Conservation (phyloP, 2,113 vertebrate genomes). For the Polyodon spathula region DNA sequence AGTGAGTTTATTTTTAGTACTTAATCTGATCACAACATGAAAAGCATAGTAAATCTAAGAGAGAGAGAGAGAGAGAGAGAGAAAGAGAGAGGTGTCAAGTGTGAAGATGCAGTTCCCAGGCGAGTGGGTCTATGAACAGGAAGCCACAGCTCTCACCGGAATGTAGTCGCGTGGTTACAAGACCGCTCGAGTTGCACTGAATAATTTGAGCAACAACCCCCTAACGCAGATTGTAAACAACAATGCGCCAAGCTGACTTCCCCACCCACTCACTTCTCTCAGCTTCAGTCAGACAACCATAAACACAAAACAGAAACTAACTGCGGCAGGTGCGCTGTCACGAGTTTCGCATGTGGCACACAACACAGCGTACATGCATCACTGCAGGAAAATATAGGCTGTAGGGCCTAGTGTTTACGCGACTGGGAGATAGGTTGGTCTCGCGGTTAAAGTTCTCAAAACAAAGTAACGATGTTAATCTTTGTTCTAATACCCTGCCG, state of each 20-base stretch:
- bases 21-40: background rate
- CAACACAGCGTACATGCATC: constrained; percentile 61
- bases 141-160: constrained; percentile 45
- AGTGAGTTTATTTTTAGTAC: background rate
- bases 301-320: no score
- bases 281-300: no score
- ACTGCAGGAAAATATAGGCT: no score
- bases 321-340: no score
- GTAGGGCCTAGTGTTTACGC: no score
- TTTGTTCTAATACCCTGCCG: no score
- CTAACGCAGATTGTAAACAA: no score
- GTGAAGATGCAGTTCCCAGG: constrained; percentile 36
- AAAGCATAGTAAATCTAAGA: constrained; percentile 1
- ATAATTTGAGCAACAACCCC: background rate
- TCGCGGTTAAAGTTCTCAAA: no score
- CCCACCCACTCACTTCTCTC: no score
- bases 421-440: no score
- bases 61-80: constrained; percentile 13
- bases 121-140: constrained; percentile 56
- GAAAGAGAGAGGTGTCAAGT: constrained; percentile 14
- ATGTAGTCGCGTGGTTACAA: background rate
- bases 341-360: constrained; percentile 24
- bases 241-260: no score
- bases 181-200: background rate
- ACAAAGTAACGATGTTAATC: no score